Percentiles rank a stretch among this genome's conserved stretches.
phyloP scores from a whole-genome alignment of 2,888 invertebrate species.

The Cryptocheilus praepositus region DNA sequence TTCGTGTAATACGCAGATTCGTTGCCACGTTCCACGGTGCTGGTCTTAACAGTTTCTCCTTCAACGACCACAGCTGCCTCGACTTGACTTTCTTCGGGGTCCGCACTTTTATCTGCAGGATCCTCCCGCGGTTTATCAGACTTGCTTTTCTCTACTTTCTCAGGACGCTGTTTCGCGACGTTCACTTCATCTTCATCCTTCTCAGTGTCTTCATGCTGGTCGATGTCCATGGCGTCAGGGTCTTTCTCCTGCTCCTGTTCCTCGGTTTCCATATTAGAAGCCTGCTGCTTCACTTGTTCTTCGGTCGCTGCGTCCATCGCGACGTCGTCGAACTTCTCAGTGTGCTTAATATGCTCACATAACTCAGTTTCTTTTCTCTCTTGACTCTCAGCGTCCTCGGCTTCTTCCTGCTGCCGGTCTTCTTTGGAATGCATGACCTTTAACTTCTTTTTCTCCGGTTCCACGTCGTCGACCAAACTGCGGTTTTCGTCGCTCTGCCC shows the following conservation, averaged over 20 bases:
- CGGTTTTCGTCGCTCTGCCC: constrained; percentile 86
- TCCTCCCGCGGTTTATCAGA: constrained; percentile 55
- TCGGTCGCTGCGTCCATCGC: constrained; percentile 86
- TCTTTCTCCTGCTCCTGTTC: constrained; percentile 74
- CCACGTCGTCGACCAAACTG: constrained; percentile 81
- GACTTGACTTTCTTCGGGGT: constrained; percentile 74
- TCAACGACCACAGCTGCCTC: constrained; percentile 81
- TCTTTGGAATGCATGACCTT: constrained; percentile 78
- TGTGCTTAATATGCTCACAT: constrained; percentile 90
- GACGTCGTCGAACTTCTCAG: constrained; percentile 84
- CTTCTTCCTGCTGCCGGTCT: constrained; percentile 75
- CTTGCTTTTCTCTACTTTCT: constrained; percentile 74
- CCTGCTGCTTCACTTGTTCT: constrained; percentile 86
- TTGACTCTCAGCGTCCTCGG: constrained; percentile 76
- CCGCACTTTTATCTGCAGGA: constrained; percentile 74
- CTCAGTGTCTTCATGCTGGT: constrained; percentile 66
- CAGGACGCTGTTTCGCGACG: constrained; percentile 71
- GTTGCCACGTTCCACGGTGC: constrained; percentile 80
- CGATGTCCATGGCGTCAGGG: constrained; percentile 77
- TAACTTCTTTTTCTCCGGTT: constrained; percentile 80
- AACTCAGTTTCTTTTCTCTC: constrained; percentile 78
- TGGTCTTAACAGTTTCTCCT: constrained; percentile 84
- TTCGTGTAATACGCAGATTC: constrained; percentile 88
- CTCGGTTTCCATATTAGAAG: constrained; percentile 80
- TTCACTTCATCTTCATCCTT: constrained; percentile 63